phyloP scores from a whole-genome alignment of 2,113 vertebrate species.

The Megaceryle torquata region DNA sequence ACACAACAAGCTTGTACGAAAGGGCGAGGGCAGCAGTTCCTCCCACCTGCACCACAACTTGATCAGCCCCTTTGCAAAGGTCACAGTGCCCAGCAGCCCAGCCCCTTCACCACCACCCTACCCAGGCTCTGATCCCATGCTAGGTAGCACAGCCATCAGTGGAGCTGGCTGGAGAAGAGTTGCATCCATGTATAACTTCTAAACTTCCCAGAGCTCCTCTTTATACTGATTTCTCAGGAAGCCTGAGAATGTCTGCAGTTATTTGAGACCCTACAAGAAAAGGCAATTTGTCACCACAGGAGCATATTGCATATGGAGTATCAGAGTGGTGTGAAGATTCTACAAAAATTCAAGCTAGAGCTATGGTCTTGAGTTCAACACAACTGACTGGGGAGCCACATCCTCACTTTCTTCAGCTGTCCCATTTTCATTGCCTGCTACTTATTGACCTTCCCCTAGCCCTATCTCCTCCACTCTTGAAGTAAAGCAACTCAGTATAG shows the following conservation, averaged over 20 bases:
- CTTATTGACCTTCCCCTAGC: background rate
- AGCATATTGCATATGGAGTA: background rate
- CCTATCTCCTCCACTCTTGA: background rate
- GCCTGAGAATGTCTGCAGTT: background rate
- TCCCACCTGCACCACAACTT: background rate
- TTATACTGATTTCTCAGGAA: background rate
- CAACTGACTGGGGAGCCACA: background rate
- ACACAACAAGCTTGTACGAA: fast-evolving
- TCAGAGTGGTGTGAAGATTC: background rate
- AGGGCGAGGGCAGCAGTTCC: background rate
- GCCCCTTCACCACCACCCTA: background rate
- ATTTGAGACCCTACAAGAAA: background rate
- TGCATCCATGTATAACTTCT: background rate
- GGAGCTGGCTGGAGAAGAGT: background rate
- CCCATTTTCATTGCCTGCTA: background rate
- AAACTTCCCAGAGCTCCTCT: background rate
- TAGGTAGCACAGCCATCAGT: background rate
- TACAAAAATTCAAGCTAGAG: background rate
- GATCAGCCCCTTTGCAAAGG: background rate
- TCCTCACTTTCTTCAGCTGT: background rate
- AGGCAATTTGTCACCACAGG: background rate
- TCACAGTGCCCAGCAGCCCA: background rate
- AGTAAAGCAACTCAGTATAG: background rate
- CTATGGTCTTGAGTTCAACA: background rate
- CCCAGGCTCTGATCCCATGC: background rate